Percentiles rank a stretch among this genome's conserved stretches.
Conservation (phyloP, 35 echinoderm and acorn worm genomes). For the Stichopus chloronotus region DNA sequence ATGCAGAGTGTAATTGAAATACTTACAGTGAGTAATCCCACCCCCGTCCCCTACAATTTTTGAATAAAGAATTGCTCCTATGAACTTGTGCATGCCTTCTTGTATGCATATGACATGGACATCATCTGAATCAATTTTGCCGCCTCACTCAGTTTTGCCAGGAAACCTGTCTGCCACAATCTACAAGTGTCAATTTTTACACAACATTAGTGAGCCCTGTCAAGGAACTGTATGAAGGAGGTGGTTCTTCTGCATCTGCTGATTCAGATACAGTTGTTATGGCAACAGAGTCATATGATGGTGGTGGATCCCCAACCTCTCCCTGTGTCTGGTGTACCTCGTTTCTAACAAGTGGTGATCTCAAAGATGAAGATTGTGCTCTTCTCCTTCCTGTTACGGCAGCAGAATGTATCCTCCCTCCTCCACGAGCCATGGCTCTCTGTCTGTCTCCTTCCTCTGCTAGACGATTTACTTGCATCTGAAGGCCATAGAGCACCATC, state of each 20-base stretch:
- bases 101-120: too few species aligned
- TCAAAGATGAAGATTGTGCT: background rate
- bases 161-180: too few species aligned
- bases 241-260: slow-evolving; percentile 13
- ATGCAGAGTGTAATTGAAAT: too few species aligned
- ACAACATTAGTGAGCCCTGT: background rate
- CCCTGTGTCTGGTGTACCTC: background rate
- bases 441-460: slow-evolving; percentile 40
- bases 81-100: too few species aligned
- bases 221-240: slow-evolving; percentile 19
- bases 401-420: background rate
- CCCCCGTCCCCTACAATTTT: too few species aligned
- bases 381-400: background rate
- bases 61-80: too few species aligned
- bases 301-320: background rate
- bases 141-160: too few species aligned
- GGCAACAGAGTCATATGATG: slow-evolving; percentile 43
- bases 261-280: background rate
- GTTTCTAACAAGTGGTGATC: slow-evolving; percentile 11
- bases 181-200: background rate
- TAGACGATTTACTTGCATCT: slow-evolving; percentile 31
- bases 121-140: too few species aligned
- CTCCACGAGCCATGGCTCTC: background rate
- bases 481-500: slow-evolving; percentile 4
- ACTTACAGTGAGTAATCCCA: too few species aligned